Evolutionary conservation across 1,140 invertebrate genomes (phyloP).

Genomic region (Matsumurasca onukii): DNA sequence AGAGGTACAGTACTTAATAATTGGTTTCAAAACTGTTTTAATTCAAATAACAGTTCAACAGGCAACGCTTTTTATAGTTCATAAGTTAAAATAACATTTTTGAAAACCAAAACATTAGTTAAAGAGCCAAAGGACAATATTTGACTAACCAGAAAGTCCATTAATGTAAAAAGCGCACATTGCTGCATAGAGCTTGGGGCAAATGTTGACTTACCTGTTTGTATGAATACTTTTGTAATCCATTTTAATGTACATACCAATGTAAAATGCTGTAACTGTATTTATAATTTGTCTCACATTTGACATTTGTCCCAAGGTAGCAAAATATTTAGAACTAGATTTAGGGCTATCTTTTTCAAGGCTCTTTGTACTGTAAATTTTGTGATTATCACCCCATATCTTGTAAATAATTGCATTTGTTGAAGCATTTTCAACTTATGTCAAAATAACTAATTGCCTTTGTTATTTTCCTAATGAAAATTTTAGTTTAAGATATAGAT

Average conservation of each 20-base stretch:
- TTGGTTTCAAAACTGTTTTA: no score
- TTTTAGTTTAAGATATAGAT: neutral
- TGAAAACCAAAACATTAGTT: no score
- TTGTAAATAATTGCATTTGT: conserved; percentile 16
- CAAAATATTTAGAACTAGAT: conserved; percentile 15
- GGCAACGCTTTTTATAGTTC: no score
- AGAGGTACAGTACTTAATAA: no score
- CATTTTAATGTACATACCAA: conserved; percentile 24
- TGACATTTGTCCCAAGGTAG: conserved; percentile 3
- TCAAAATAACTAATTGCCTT: conserved; percentile 7
- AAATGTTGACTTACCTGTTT: neutral
- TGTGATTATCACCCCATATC: conserved; percentile 26
- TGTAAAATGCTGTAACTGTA: conserved; percentile 26
- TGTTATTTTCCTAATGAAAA: neutral
- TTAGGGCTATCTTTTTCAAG: conserved; percentile 18
- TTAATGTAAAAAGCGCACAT: conserved; percentile 9
- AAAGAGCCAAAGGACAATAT: conserved; percentile 22
- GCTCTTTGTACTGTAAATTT: conserved; percentile 17
- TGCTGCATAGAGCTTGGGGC: neutral
- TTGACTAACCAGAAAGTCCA: conserved; percentile 1
- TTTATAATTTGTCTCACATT: conserved; percentile 7
- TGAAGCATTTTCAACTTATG: neutral
- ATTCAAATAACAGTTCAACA: no score
- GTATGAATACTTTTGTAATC: conserved; percentile 24
- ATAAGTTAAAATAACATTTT: no score